phyloP scores from a whole-genome alignment of 1,140 invertebrate species.

The Panagrolaimus sp. region DNA sequence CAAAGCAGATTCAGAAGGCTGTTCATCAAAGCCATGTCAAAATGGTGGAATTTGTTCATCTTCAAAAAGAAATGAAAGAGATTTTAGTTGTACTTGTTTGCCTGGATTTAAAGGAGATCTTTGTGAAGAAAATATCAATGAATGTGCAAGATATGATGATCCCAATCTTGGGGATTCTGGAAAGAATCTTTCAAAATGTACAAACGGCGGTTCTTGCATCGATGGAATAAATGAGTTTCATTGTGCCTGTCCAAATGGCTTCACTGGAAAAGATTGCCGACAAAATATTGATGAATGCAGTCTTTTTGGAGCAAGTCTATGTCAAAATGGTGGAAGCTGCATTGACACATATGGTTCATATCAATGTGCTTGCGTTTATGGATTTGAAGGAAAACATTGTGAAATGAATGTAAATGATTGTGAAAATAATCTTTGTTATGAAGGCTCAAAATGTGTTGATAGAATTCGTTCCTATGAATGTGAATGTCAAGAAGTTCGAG shows the following conservation, averaged over 20 bases:
- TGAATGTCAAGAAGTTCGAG: constrained; percentile 83
- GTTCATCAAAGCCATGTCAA: constrained; percentile 61
- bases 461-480: constrained; percentile 91
- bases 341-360: constrained; percentile 80
- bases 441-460: constrained; percentile 85
- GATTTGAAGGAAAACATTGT: constrained; percentile 68
- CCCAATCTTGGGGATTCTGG: constrained; percentile 71
- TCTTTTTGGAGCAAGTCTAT: neutral
- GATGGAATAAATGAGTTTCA: constrained; percentile 79
- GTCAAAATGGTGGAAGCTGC: constrained; percentile 73
- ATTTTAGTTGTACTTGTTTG: constrained; percentile 25
- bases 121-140: constrained; percentile 22
- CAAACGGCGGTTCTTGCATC: constrained; percentile 73
- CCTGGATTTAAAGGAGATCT: constrained; percentile 19
- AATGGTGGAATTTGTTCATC: constrained; percentile 28
- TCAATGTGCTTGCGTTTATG: constrained; percentile 76
- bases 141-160: constrained; percentile 18
- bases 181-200: constrained; percentile 18
- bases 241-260: constrained; percentile 80
- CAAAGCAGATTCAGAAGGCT: constrained; percentile 80
- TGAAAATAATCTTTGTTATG: constrained; percentile 60
- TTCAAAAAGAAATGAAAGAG: neutral
- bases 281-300: neutral
- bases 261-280: constrained; percentile 69
- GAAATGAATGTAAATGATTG: constrained; percentile 38